Evolutionary conservation across 1,140 invertebrate species (phyloP).

Genomic region (Cotesia typhae): DNA sequence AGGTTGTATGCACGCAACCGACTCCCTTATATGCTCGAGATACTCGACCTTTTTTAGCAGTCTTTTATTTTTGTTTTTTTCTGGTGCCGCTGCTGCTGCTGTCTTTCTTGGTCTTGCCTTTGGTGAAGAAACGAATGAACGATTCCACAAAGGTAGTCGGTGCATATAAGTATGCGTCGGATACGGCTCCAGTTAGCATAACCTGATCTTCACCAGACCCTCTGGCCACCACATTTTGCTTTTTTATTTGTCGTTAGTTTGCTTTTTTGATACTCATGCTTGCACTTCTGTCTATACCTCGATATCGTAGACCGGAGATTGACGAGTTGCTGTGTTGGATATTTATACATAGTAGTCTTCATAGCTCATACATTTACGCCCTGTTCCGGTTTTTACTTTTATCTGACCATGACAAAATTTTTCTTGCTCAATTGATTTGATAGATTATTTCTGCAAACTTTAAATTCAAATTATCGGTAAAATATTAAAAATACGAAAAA

Average conservation of each 20-base stretch:
- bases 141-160: conserved; percentile 44
- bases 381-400: no score
- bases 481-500: no score
- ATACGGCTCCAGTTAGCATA: conserved; percentile 58
- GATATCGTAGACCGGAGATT: not conserved
- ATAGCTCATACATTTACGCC: no score
- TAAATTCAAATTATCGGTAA: no score
- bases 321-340: no score
- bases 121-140: conserved; percentile 24
- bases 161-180: conserved; percentile 37
- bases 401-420: no score
- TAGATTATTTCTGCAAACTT: no score
- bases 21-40: conserved; percentile 36
- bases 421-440: no score
- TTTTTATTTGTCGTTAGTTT: conserved; percentile 22
- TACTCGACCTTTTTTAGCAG: not conserved
- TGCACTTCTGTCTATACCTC: not conserved
- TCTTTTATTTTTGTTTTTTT: conserved; percentile 5
- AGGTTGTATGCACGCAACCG: conserved; percentile 23
- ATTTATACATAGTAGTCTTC: not conserved
- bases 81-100: not conserved
- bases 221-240: conserved; percentile 41
- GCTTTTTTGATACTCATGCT: not conserved
- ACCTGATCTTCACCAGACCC: conserved; percentile 55
- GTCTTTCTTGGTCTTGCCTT: conserved; percentile 28